phyloP scores from a whole-genome alignment of 92 coral and sea anemone genomes.

The Chrysogorgia sp. region DNA sequence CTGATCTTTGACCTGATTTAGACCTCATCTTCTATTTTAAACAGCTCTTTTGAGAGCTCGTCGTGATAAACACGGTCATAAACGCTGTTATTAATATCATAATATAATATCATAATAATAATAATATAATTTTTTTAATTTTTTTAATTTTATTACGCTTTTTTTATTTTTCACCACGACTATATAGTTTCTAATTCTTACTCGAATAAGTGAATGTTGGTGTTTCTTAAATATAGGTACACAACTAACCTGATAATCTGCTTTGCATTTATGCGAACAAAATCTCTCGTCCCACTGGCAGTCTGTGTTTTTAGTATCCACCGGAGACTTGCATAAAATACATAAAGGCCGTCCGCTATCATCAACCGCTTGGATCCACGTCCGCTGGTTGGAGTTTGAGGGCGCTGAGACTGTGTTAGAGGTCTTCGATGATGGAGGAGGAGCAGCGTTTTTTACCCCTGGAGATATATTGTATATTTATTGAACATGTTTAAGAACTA shows the following conservation, averaged over 20 bases:
- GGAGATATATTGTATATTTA: background rate
- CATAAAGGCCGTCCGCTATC: conserved; percentile 83
- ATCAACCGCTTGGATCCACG: conserved; percentile 47
- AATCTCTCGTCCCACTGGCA: conserved; percentile 87
- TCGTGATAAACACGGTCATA: too few species aligned
- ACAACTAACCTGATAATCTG: conserved; percentile 76
- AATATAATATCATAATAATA: too few species aligned
- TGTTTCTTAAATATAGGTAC: too few species aligned
- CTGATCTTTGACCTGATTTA: too few species aligned
- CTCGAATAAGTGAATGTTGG: too few species aligned
- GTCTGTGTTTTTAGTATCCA: conserved; percentile 65
- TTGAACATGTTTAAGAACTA: background rate
- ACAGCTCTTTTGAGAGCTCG: too few species aligned
- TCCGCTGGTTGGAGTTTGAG: background rate
- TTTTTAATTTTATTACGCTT: too few species aligned
- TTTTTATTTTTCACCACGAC: too few species aligned
- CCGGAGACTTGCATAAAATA: conserved; percentile 74
- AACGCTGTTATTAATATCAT: too few species aligned
- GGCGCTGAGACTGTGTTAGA: background rate
- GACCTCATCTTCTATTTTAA: too few species aligned
- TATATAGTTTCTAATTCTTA: too few species aligned
- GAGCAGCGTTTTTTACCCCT: background rate
- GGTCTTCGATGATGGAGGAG: background rate
- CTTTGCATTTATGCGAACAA: conserved; percentile 91
- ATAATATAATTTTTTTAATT: too few species aligned